phyloP scores from a whole-genome alignment of 2,888 invertebrate species.

The Euzetes globulus region DNA sequence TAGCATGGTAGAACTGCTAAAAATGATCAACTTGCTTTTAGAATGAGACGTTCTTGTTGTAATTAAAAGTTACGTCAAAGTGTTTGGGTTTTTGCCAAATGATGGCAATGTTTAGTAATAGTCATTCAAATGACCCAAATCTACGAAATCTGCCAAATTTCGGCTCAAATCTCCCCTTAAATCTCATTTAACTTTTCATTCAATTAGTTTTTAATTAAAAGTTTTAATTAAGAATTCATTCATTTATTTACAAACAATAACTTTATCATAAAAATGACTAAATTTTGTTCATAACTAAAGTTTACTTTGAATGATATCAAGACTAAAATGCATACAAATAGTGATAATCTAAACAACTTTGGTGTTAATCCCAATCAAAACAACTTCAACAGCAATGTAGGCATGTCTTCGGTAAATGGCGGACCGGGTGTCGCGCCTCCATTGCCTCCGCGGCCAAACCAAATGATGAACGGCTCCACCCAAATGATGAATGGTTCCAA shows the following conservation, averaged over 20 bases:
- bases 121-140: too few relatives aligned
- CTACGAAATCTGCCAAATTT: too few relatives aligned
- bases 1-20: too few relatives aligned
- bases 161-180: too few relatives aligned
- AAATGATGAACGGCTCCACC: not conserved
- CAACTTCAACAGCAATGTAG: not conserved
- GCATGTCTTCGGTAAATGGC: not conserved
- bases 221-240: not conserved
- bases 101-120: too few relatives aligned
- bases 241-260: not conserved
- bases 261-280: not conserved
- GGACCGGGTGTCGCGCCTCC: slow-evolving; percentile 34
- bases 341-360: not conserved
- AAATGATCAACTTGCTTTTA: too few relatives aligned
- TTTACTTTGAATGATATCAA: not conserved
- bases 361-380: not conserved
- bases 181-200: not conserved
- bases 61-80: too few relatives aligned
- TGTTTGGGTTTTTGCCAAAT: too few relatives aligned
- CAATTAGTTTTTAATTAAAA: not conserved
- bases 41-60: too few relatives aligned
- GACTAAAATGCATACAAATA: slow-evolving; percentile 8
- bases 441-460: slow-evolving; percentile 37
- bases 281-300: not conserved
- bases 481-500: not conserved